A percentile compares a stretch with the other conserved stretches of the same genome.
phyloP scores from a whole-genome alignment of 2,113 vertebrate species.

The Pseudopodoces humilis region DNA sequence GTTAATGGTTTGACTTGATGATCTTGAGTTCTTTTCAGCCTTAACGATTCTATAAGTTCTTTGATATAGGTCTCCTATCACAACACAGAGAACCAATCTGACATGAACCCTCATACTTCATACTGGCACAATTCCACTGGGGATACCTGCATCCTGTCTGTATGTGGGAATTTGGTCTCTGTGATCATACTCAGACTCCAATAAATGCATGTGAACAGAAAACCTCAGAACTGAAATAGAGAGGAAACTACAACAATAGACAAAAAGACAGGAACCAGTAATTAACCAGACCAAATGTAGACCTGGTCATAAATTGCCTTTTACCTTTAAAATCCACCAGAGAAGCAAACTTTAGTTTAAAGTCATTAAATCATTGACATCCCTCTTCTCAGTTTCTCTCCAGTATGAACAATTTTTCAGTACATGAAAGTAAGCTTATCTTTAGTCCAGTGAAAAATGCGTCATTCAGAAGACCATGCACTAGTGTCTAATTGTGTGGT shows the following conservation, averaged over 20 bases:
- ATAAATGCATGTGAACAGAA: neutral
- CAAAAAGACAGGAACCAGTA: neutral
- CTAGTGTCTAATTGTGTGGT: neutral
- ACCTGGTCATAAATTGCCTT: rapidly evolving
- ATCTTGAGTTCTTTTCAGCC: neutral
- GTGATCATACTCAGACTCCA: rapidly evolving
- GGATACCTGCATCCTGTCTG: neutral
- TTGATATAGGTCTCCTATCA: neutral
- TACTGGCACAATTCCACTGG: too few relatives aligned
- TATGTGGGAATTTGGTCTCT: neutral
- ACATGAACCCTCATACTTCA: rapidly evolving
- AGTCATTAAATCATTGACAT: neutral
- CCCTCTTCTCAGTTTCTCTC: neutral
- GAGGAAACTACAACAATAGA: neutral
- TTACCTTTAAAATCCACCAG: neutral
- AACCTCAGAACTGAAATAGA: neutral
- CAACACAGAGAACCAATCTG: too few relatives aligned
- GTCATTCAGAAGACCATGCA: neutral
- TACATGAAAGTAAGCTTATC: neutral
- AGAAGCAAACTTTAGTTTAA: neutral
- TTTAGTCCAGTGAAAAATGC: neutral
- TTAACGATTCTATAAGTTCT: neutral
- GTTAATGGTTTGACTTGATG: neutral
- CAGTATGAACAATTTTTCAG: neutral
- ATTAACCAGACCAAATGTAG: neutral